Evolutionary conservation across 2,797 vertebrate genomes (phyloP), one percentile per base, ranked within the genome.

Genomic region (Danio choprae): DNA sequence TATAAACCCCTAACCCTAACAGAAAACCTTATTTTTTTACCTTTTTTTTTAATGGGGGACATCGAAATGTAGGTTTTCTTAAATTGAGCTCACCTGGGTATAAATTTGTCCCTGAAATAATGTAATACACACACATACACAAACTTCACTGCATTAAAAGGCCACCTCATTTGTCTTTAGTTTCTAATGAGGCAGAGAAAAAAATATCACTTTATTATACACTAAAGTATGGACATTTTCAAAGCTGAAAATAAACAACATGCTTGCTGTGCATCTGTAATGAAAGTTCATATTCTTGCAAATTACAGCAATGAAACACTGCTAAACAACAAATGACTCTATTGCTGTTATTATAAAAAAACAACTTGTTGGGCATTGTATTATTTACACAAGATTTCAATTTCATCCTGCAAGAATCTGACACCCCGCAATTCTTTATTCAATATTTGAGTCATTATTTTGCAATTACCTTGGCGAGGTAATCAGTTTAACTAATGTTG

Each of bases 401-500:
- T 67, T 48, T 74, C 10, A 46, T 16, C 50, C 36, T 60, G 59
- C 11, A 20, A 77, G 29, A 53, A 55, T 43, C 8, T 7, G 12
- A 29, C 43, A 46, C 53, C 50, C 48, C 46, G 62, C 29, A 13
- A 59, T 58, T 51, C 7, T 53, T 59, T 44, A 71, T 63, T 72
- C 55, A 46, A 81, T 81, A 77, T 46, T 51, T 48, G 6, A 36
- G 58, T 41, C 64, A 78, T 81, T 72, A 70, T 62, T 80, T 69
- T 70, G 46, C 64, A 74, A 75, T 81, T 78, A 71, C 75, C 44
- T 65, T 60, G 62, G 44, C 6, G 10, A 72, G 13, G 65, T 75
- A 71, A 81, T 84, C 75, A 20, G 46, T 84, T 84, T 76, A 84
- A 59, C 75, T 79, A 55, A 67, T 50, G 62, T 53, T 55, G 38